Base-by-base conservation (phyloP, 2,797 vertebrate genomes). In the Xiphophorus birchmanni region DNA sequence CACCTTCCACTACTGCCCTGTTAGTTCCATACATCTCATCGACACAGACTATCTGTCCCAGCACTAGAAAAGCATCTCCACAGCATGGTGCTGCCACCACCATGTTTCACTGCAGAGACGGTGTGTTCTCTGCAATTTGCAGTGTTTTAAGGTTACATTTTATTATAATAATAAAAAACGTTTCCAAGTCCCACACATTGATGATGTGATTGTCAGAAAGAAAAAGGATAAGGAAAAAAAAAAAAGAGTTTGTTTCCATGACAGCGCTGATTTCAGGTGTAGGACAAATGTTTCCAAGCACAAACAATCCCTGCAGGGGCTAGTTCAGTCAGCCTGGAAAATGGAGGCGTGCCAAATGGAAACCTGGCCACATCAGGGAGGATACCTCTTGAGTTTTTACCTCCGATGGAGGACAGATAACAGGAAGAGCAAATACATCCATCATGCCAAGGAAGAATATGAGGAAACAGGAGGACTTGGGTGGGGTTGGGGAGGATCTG, bases 271-370 rank as follows among this genome's bases (percentile, higher is more conserved):
- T 86, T 63, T 45, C 44, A 75, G 58, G 42, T 76, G 82, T 67
- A 32, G 37, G 78, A 76, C 69, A 76, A 47, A 72, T 77, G 58
- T 35, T 23, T 60, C 5, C 18, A 48, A 63, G 76, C 54, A 82
- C 73, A 85, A 86, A 83, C 79, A 84, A 67, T 75, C 48, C 86
- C 80, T 84, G 76, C 84, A 83, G 79, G 78, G 82, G 87, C 82
- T 42, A 83, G 82, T 75, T 74, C 71, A 82, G 73, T 67, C 67
- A 50, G 63, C 78, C 80, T 85, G 89, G 85, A 93, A 92, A 89
- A 65, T 88, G 84, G 85, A 83, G 42, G 35, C 2, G 35, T 67
- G 86, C 89, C 85, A 91, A 88, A 82, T 86, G 87, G 84, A 90
- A 90, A 92, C 74, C 65, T 79, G 80, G 82, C 83, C 73, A 23